Conservation (phyloP, 2,113 vertebrate species). For the Rhodinocichla rosea region DNA sequence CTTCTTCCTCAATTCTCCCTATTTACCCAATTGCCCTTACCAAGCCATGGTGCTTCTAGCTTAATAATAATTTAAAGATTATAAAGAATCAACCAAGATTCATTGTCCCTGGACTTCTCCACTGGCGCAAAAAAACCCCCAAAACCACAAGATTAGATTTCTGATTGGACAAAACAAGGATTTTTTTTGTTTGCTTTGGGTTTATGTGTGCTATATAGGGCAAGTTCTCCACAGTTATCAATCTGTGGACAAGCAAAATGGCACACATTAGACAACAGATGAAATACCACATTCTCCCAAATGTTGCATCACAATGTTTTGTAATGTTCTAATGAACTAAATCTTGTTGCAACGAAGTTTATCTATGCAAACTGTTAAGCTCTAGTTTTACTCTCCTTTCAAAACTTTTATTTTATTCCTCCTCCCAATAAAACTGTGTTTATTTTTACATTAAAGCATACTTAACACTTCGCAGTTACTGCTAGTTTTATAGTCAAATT, state of each 20-base stretch:
- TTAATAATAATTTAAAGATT: background rate
- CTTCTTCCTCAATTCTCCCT: background rate
- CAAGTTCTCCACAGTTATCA: background rate
- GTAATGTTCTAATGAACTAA: background rate
- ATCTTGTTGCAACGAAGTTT: background rate
- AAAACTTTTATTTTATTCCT: background rate
- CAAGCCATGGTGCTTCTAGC: background rate
- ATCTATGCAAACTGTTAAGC: background rate
- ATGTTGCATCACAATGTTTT: background rate
- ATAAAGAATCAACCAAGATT: background rate
- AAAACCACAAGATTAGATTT: background rate
- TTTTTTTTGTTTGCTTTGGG: background rate
- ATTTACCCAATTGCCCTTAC: background rate
- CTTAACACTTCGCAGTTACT: background rate
- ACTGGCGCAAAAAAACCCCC: fast-evolving
- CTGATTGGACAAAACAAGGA: background rate
- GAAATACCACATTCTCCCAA: background rate
- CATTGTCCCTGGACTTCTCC: background rate
- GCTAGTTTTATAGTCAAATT: background rate
- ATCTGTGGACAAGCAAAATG: background rate
- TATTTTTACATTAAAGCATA: background rate
- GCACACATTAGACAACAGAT: background rate
- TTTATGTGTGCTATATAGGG: background rate
- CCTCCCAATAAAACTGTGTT: background rate
- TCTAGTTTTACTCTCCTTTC: background rate